Conservation (phyloP, 2,113 vertebrate genomes). For the Dipodomys ordii region DNA sequence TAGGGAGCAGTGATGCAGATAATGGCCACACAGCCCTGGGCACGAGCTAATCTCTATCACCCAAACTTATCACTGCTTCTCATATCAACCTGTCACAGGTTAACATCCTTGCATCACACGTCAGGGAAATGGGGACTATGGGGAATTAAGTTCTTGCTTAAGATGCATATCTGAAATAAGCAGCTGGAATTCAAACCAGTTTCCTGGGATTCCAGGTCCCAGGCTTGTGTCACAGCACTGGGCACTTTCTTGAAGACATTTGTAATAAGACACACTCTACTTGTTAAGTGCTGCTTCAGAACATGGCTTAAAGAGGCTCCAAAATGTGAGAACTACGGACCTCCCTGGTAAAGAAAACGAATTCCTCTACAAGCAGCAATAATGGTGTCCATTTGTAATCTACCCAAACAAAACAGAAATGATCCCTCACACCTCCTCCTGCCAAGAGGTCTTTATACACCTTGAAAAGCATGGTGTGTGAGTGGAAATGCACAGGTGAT, state of each 20-base stretch:
- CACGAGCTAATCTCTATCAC: fast-evolving
- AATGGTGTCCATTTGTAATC: neutral
- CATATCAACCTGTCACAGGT: too few species aligned
- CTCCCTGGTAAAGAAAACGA: neutral
- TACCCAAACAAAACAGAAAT: neutral
- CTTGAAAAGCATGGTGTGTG: neutral
- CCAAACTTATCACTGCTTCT: neutral
- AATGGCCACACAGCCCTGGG: fast-evolving
- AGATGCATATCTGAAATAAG: neutral
- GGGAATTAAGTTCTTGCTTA: neutral
- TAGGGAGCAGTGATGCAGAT: fast-evolving
- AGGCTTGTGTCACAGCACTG: fast-evolving
- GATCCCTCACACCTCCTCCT: neutral
- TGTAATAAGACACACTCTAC: neutral
- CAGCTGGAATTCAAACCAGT: neutral
- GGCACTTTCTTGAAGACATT: neutral
- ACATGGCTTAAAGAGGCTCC: neutral
- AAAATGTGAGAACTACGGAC: neutral
- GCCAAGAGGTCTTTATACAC: too few species aligned
- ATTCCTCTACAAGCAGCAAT: neutral
- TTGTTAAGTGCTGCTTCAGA: neutral
- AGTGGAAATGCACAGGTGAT: neutral
- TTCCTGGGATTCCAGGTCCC: neutral
- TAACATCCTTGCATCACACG: neutral
- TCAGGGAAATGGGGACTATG: neutral